A percentile compares a stretch with the other conserved stretches of the same genome.
Evolutionary conservation across 1,140 invertebrate genomes (phyloP).

Genomic region (Diorhabda carinulata): DNA sequence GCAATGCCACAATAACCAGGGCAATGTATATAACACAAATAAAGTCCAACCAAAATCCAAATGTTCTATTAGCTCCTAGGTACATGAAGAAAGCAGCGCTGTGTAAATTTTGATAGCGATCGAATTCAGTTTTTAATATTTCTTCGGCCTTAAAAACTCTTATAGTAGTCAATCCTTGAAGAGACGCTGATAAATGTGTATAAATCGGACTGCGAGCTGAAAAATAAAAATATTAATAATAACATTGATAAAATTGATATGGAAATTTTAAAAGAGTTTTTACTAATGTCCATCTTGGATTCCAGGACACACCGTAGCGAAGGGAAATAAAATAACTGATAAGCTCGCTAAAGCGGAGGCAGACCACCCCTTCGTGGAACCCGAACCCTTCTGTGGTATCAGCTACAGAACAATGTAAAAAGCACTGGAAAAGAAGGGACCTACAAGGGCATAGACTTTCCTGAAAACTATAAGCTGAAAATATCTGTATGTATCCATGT

Average conservation of each 20-base stretch:
- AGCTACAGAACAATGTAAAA: too few relatives aligned
- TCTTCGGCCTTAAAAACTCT: conserved; percentile 75
- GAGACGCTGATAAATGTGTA: conserved; percentile 79
- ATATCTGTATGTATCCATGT: too few relatives aligned
- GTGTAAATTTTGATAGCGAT: conserved; percentile 33
- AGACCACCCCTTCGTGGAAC: too few relatives aligned
- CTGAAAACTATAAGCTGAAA: too few relatives aligned
- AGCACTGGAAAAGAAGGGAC: too few relatives aligned
- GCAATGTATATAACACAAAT: conserved; percentile 48
- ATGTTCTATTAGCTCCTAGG: conserved; percentile 13
- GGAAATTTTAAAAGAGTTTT: too few relatives aligned
- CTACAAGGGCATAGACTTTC: too few relatives aligned
- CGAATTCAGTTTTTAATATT: conserved; percentile 49
- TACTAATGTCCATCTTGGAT: too few relatives aligned
- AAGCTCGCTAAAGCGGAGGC: too few relatives aligned
- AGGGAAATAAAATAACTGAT: too few relatives aligned
- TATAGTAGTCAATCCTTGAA: conserved; percentile 86
- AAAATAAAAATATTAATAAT: conserved; percentile 43
- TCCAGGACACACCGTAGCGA: too few relatives aligned
- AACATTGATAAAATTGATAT: neutral
- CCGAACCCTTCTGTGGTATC: too few relatives aligned
- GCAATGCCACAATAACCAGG: conserved; percentile 49
- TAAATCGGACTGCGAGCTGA: conserved; percentile 75
- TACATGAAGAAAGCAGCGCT: conserved; percentile 20
- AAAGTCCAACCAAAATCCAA: conserved; percentile 22